Evolutionary conservation across 1,140 invertebrate species (phyloP).

Genomic region (Bombus sibiricus): DNA sequence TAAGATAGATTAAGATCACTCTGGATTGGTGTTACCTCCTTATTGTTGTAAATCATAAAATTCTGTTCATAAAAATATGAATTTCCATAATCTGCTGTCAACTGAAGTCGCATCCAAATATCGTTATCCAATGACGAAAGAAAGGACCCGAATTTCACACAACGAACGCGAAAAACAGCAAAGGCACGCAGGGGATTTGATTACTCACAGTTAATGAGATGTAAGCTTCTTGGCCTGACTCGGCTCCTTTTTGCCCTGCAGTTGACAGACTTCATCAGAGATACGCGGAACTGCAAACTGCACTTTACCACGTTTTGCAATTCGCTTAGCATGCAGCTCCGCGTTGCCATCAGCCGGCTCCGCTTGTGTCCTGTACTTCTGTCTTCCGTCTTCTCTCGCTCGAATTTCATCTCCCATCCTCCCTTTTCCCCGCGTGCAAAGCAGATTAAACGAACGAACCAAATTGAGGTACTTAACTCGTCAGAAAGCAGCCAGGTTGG

Average conservation of each 20-base stretch:
- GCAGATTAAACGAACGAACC: slow-evolving; percentile 75
- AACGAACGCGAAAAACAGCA: not conserved
- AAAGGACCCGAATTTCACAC: not conserved
- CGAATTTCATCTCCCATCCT: slow-evolving; percentile 36
- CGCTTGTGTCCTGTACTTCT: slow-evolving; percentile 53
- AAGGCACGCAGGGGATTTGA: slow-evolving; percentile 49
- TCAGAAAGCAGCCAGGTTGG: slow-evolving; percentile 51
- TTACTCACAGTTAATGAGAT: slow-evolving; percentile 68
- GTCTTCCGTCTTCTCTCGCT: slow-evolving; percentile 59
- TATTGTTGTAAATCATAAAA: not conserved
- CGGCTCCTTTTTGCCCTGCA: slow-evolving; percentile 62
- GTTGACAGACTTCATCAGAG: slow-evolving; percentile 67
- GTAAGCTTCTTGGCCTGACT: slow-evolving; percentile 65
- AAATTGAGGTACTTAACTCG: slow-evolving; percentile 77
- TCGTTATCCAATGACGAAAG: not conserved
- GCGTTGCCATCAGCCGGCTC: slow-evolving; percentile 59
- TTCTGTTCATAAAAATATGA: not conserved
- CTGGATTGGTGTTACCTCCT: not conserved
- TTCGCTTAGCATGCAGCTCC: slow-evolving; percentile 70
- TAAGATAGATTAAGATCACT: no score
- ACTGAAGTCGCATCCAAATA: not conserved
- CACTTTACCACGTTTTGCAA: slow-evolving; percentile 70
- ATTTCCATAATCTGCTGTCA: not conserved
- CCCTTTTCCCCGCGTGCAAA: slow-evolving; percentile 48
- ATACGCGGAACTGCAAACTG: slow-evolving; percentile 73